These are phyloP conservation scores for Trissolcus basalis DNA, from an alignment of 1,140 invertebrate species.

Conservation along the genomic window DNA sequence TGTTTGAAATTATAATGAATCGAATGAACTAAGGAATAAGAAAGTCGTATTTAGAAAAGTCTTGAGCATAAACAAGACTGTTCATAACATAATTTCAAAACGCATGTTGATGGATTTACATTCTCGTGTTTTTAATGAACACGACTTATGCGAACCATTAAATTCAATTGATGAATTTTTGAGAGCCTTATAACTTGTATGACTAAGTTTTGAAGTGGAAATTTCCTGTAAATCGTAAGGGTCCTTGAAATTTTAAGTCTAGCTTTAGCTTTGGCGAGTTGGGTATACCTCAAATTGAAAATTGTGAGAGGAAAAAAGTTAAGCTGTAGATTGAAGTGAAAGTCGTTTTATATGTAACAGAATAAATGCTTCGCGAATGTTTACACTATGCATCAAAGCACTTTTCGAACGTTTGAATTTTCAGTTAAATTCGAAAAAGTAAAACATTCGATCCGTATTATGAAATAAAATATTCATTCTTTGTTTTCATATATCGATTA, in stretches of 20 bases:
- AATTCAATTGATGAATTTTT: slow-evolving; percentile 44
- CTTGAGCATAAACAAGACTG: slow-evolving; percentile 7
- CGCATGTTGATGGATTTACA: background rate
- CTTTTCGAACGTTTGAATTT: slow-evolving; percentile 4
- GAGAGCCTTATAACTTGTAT: slow-evolving; percentile 35
- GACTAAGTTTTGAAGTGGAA: slow-evolving; percentile 33
- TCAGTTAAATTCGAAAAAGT: slow-evolving; percentile 7
- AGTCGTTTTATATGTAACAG: slow-evolving; percentile 11
- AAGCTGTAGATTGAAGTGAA: slow-evolving; percentile 10
- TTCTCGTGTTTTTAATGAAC: slow-evolving; percentile 22
- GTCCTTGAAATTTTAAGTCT: slow-evolving; percentile 39
- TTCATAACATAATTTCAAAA: slow-evolving; percentile 8
- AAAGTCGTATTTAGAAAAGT: no score
- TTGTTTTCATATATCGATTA: no score
- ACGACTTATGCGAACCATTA: slow-evolving; percentile 20
- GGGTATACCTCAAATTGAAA: slow-evolving; percentile 17
- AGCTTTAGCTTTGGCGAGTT: slow-evolving; percentile 20
- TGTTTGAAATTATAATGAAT: no score
- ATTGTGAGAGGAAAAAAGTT: slow-evolving; percentile 22
- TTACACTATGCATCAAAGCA: slow-evolving; percentile 7
- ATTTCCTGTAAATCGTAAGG: slow-evolving; percentile 38
- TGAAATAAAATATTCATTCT: no score
- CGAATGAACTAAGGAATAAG: no score
- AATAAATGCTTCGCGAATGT: slow-evolving; percentile 8
- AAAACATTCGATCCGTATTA: slow-evolving; percentile 2